phyloP scores from a whole-genome alignment of 2,113 vertebrate genomes.

The Mesitornis unicolor region DNA sequence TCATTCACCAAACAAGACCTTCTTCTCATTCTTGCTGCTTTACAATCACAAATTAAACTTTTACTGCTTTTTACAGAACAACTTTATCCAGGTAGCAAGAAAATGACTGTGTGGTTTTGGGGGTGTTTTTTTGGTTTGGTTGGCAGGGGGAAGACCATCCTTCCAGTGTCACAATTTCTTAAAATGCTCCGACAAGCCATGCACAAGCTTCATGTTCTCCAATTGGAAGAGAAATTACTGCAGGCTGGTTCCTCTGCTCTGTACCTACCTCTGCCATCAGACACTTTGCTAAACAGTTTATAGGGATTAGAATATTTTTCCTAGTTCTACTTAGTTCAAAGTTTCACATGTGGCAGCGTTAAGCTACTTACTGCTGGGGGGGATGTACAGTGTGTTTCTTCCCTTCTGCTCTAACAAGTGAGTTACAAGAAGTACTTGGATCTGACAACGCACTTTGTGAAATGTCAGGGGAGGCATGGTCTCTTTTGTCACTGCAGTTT shows the following conservation, averaged over 20 bases:
- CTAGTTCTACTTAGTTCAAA: neutral
- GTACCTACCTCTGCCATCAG: neutral
- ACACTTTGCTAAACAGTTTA: neutral
- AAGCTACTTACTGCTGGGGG: neutral
- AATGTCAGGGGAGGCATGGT: neutral
- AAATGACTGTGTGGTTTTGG: neutral
- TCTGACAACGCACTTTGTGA: accelerated
- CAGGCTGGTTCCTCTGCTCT: neutral
- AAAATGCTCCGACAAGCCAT: neutral
- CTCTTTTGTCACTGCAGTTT: neutral
- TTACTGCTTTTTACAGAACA: neutral
- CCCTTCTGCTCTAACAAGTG: neutral
- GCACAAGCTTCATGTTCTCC: neutral
- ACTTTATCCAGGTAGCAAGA: neutral
- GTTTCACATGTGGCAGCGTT: neutral
- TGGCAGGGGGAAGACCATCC: accelerated
- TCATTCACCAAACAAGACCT: neutral
- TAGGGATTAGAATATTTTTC: neutral
- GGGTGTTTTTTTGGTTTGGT: too few species aligned
- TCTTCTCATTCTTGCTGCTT: neutral
- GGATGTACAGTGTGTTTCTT: neutral
- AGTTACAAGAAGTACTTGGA: neutral
- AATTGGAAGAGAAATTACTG: neutral
- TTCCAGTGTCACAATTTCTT: neutral
- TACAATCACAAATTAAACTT: neutral